phyloP scores from a whole-genome alignment of 2,113 vertebrate species.

The Gopherus flavomarginatus region DNA sequence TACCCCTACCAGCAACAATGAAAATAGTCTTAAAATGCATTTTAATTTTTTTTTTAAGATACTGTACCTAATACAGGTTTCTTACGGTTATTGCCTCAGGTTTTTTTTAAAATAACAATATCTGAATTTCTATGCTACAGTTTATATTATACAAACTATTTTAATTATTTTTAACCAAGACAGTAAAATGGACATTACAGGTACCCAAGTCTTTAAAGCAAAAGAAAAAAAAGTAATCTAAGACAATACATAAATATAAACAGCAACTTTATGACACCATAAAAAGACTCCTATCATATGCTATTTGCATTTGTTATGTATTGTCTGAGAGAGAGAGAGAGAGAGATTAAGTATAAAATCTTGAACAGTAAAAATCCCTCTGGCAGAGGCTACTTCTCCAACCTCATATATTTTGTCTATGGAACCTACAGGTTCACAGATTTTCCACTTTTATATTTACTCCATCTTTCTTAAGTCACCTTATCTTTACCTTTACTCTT shows the following conservation, averaged over 20 bases:
- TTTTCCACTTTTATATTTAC: background rate
- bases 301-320: background rate
- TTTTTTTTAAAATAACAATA: conserved; percentile 5
- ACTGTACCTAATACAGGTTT: background rate
- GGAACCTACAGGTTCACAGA: background rate
- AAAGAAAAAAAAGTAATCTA: background rate
- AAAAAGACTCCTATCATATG: background rate
- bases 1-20: conserved; percentile 29
- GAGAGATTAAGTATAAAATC: background rate
- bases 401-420: background rate
- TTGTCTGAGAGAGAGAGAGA: background rate
- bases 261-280: background rate
- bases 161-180: conserved; percentile 3
- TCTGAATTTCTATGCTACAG: background rate
- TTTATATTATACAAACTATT: background rate
- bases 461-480: background rate
- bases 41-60: background rate
- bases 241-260: background rate
- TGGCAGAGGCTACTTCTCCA: background rate
- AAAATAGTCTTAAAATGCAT: background rate
- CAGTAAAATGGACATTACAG: background rate
- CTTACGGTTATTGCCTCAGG: background rate
- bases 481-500: background rate
- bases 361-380: background rate
- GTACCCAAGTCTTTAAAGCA: background rate